Evolutionary conservation across 2,888 invertebrate genomes (phyloP).

Genomic region (Acrobeloides nanus): DNA sequence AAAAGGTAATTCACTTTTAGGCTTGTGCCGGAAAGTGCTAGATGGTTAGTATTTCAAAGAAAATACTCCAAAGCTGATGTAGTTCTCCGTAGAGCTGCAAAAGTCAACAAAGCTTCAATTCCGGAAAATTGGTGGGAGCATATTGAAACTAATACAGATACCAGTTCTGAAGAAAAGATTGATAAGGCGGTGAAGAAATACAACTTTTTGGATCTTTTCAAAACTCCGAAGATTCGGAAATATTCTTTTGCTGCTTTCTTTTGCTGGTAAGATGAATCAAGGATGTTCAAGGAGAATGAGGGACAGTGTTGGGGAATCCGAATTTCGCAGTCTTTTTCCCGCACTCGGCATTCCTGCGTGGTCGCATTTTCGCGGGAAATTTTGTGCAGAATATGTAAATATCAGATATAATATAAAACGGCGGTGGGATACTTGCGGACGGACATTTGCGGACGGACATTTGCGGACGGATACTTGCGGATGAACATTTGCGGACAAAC

Average conservation of each 20-base stretch:
- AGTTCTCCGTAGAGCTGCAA: slow-evolving; percentile 45
- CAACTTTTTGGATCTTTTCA: slow-evolving; percentile 39
- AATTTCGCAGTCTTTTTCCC: background rate
- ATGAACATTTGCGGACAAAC: too few relatives aligned
- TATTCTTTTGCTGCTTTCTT: slow-evolving; percentile 44
- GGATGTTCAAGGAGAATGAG: too few relatives aligned
- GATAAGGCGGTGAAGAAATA: slow-evolving; percentile 16
- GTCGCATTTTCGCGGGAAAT: too few relatives aligned
- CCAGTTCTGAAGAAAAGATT: too few relatives aligned
- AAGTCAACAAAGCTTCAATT: slow-evolving; percentile 31
- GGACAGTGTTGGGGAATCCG: slow-evolving; percentile 1
- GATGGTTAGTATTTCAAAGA: slow-evolving; percentile 48
- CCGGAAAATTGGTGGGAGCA: slow-evolving; percentile 47
- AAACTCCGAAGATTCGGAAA: slow-evolving; percentile 42
- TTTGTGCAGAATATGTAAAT: too few relatives aligned
- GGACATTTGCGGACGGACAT: too few relatives aligned
- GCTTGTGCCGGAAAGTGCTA: slow-evolving; percentile 30
- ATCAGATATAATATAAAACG: too few relatives aligned
- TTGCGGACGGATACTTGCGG: too few relatives aligned
- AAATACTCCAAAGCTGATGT: slow-evolving; percentile 47
- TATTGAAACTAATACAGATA: background rate
- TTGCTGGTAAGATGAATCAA: slow-evolving; percentile 29
- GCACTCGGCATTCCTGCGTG: too few relatives aligned
- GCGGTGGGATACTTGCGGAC: too few relatives aligned
- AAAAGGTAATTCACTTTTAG: slow-evolving; percentile 6